Evolutionary conservation across 2,888 invertebrate genomes (phyloP).

Genomic region (Melieria crassipennis): DNA sequence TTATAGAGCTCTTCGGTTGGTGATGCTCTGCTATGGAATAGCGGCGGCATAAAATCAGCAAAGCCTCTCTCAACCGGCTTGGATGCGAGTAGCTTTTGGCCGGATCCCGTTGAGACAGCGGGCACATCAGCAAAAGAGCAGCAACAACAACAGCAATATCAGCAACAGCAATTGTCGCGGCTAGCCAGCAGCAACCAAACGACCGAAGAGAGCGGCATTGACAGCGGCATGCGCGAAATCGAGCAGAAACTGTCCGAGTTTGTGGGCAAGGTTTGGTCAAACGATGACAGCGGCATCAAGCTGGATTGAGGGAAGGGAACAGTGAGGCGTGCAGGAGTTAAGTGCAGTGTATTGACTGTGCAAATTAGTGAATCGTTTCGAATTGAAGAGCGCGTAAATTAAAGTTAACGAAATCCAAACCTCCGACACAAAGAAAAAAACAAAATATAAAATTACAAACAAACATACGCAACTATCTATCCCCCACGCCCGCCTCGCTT

Average conservation of each 20-base stretch:
- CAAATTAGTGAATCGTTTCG: slow-evolving; percentile 3
- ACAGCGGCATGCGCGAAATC: slow-evolving; percentile 72
- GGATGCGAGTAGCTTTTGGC: slow-evolving; percentile 51
- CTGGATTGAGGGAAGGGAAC: slow-evolving; percentile 47
- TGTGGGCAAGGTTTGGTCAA: slow-evolving; percentile 68
- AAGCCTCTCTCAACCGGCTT: slow-evolving; percentile 42
- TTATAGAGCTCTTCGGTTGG: slow-evolving; percentile 47
- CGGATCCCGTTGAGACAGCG: slow-evolving; percentile 38
- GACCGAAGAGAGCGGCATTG: slow-evolving; percentile 68
- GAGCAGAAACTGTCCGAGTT: slow-evolving; percentile 72
- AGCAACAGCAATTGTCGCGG: slow-evolving; percentile 41
- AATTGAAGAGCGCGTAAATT: neutral
- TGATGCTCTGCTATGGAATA: slow-evolving; percentile 51
- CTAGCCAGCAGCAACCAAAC: slow-evolving; percentile 41
- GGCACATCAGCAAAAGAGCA: slow-evolving; percentile 28
- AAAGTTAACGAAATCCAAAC: neutral
- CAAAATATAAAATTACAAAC: slow-evolving; percentile 4
- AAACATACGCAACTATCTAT: neutral
- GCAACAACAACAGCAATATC: slow-evolving; percentile 32
- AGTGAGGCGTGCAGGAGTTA: slow-evolving; percentile 4
- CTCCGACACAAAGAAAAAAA: slow-evolving; percentile 4
- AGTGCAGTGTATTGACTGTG: slow-evolving; percentile 14
- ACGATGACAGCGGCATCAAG: slow-evolving; percentile 60
- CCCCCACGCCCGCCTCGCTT: no score
- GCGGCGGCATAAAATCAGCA: slow-evolving; percentile 39